Evolutionary conservation across 2,113 vertebrate genomes (phyloP), one percentile per base, ranked within the genome.

Genomic region (Falco punctatus): DNA sequence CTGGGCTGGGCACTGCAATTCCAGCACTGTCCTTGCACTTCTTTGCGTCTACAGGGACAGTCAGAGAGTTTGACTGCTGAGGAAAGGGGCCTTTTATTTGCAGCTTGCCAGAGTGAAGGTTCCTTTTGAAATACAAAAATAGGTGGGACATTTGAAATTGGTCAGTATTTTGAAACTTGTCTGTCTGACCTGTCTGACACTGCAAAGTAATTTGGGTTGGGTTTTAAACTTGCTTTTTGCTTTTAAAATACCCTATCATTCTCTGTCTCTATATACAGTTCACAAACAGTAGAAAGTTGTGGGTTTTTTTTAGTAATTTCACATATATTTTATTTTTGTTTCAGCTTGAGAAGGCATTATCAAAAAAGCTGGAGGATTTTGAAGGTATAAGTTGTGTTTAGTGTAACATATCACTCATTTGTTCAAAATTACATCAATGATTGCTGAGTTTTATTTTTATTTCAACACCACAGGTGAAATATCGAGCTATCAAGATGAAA

Each of bases 401-500:
- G 30, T 42, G 15, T 44, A 30, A 40, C 28, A 5, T 42, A 33
- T 20, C 27, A 51, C 49, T 79, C 21, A 27, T 81, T 94, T 84
- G 57, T 66, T 62, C 54, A 42, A 26, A 33, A 75, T 79, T 86
- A 27, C 15, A 8, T 44, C 64, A 22, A 3, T 33, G 58, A 57
- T 83, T 65, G 48, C 49, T 86, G 57, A 81, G 52, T 70, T 92
- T 82, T 78, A 79, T 78, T 65, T 89, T 75, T 79, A n/a, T 92
- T 95, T 95, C 42, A 22, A 13, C 42, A 14, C 87, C 75, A 49
- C 97, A 99, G 99, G 99, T 92, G 99, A 99, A 95, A 99, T 99
- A 94, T 98, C 98, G 19, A 97, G 95, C 88, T 99, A 99, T 96
- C 99, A 99, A 96, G 99, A 99, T 33, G 99, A 99, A 82, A 99